phyloP scores from a whole-genome alignment of 2,797 vertebrate species.

The Parotocinclus haroldoi region DNA sequence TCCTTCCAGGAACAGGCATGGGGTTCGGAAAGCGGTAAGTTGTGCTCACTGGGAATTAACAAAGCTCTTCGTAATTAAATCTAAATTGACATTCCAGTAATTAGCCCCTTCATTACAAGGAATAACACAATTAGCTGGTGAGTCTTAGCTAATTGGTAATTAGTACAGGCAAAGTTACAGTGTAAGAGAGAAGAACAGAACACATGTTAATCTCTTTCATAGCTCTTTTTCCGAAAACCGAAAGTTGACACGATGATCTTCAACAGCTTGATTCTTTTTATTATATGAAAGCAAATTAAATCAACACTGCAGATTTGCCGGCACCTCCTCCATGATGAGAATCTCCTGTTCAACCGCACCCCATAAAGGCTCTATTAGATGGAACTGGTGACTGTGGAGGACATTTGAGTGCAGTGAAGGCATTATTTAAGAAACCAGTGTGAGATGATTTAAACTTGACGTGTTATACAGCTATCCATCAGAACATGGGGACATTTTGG shows the following conservation, averaged over 20 bases:
- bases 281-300: not conserved
- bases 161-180: slow-evolving; percentile 88
- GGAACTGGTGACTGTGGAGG: too few relatives aligned
- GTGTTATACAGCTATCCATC: too few relatives aligned
- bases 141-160: slow-evolving; percentile 96
- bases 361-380: too few relatives aligned
- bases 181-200: slow-evolving; percentile 77
- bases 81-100: slow-evolving; percentile 97
- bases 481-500: too few relatives aligned
- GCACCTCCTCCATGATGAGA: too few relatives aligned
- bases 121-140: slow-evolving; percentile 96
- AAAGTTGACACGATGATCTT: not conserved
- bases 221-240: too few relatives aligned
- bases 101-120: slow-evolving; percentile 99
- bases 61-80: slow-evolving; percentile 97
- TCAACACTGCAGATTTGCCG: not conserved
- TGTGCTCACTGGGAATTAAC: slow-evolving; percentile 83
- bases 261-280: not conserved
- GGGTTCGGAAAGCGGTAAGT: slow-evolving; percentile 64
- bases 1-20: slow-evolving; percentile 51
- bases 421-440: too few relatives aligned
- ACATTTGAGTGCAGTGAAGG: too few relatives aligned
- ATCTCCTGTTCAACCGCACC: not conserved
- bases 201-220: slow-evolving; percentile 75
- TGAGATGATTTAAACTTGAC: too few relatives aligned